Evolutionary conservation across 2,113 vertebrate genomes (phyloP), one percentile per base, ranked within the genome.

Genomic region (Tympanuchus pallidicinctus): DNA sequence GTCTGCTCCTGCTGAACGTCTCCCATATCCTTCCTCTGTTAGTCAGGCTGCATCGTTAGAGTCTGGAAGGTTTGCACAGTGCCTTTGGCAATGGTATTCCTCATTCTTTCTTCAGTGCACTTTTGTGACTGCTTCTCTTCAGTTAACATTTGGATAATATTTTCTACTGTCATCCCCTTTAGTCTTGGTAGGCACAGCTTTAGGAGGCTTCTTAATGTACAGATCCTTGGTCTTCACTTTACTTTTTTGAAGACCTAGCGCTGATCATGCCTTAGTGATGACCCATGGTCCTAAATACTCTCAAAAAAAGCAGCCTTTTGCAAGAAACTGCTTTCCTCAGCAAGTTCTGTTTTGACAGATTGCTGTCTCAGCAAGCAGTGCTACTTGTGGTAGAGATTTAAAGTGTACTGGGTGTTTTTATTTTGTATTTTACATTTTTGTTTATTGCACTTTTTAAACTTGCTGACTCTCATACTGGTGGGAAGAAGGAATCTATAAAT

Each of bases 41-140:
- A 82, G 74, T 38, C 84, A 94, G 90, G 76, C 89, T 92, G 91
- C 74, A 93, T 96, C 93, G 65, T 97, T 86, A 96, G 75, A 94
- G 86, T 1, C 86, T 66, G 92, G 59, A 14, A 54, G 83, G 47
- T 47, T 70, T 27, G 50, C 19, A 20, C 79, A 25, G 61, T 32
- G 81, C 86, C 2, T 43, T 3, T 32, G 56, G 78, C 75, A 32
- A 0, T 48, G 79, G 40, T 61, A 54, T 4, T 40, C 45, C 76
- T 86, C 56, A 2, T 75, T 69, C 71, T 21, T 40, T n/a, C 86
- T 80, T 21, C 20, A 27, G 34, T 8, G 50, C 10, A 1, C 50
- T 38, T 27, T 5, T 24, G 64, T 84, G 64, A 48, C 75, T 76
- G 56, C 65, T 89, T 38, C 78, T 91, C 56, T 74, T 72, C 72